Conservation (phyloP, 2,797 vertebrate genomes). For the Melanotaenia maccullochi region DNA sequence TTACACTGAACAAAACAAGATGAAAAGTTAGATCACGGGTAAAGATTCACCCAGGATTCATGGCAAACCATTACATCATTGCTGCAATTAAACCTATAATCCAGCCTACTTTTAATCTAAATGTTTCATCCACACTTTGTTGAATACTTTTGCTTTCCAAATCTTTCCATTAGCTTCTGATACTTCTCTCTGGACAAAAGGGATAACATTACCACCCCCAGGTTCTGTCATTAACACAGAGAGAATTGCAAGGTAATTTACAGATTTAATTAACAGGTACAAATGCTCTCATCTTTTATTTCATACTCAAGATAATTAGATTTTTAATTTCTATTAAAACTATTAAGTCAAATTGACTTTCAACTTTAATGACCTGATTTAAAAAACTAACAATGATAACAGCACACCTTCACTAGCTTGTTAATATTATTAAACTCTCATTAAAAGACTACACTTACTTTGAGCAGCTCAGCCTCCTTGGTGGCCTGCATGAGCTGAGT, state of each 20-base stretch:
- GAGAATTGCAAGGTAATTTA: conserved; percentile 7
- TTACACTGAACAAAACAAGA: neutral
- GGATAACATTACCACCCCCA: neutral
- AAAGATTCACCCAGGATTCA: neutral
- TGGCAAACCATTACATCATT: neutral
- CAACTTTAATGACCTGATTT: conserved; percentile 25
- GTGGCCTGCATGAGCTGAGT: conserved; percentile 92
- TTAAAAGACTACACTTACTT: conserved; percentile 70
- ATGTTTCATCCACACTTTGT: too few relatives aligned
- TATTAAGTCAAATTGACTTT: neutral
- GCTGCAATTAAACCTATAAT: neutral
- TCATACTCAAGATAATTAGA: neutral
- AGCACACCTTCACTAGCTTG: conserved; percentile 1
- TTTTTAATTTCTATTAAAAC: neutral
- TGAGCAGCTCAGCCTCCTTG: conserved; percentile 88
- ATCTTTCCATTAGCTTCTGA: neutral
- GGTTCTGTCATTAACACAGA: neutral
- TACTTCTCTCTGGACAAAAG: neutral
- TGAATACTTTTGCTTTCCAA: too few relatives aligned
- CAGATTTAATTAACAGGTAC: neutral
- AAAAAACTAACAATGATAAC: neutral
- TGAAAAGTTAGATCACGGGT: neutral
- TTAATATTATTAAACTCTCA: conserved; percentile 3
- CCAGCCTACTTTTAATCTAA: neutral
- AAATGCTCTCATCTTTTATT: neutral